Base-by-base conservation (phyloP, 2,888 invertebrate species). In the Laspeyria flexula region DNA sequence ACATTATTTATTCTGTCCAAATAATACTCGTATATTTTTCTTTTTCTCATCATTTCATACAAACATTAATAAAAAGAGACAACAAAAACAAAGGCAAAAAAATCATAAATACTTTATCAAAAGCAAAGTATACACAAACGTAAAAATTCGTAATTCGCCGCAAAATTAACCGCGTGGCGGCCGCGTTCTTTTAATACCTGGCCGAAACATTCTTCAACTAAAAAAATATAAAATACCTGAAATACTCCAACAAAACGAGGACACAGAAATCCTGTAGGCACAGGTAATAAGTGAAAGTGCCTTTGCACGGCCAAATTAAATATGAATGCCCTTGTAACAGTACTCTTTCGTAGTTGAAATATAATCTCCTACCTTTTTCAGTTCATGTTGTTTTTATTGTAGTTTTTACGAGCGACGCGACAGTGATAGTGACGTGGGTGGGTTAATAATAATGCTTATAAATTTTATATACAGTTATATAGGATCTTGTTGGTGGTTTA, bases 261-360 rank as follows among this genome's bases (percentile, higher is more conserved):
- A 53, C 54, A 69, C 53, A 70, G 57, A 68, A 71, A 72, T 66
- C 70, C 66, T 64, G 66, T 46, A 67, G 61, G 58, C 63, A 60
- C 72, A 71, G 66, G 74, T 78, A 83, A 81, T 84, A 83, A 82
- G 76, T 58, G 69, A 74, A 79, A 83, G 83, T 81, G 78, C 67
- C 70, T 65, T 58, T 48, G 57, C 63, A 65, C 71, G 42, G 64
- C 60, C 63, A 73, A 76, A 81, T 83, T 78, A 82, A 84, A 83
- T 80, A 83, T 82, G 64, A 67, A 66, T 66, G 64, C 65, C 40
- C 38, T 54, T 60, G 65, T 63, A 55, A 63, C 65, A 60, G 60
- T 50, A 60, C 69, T 65, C 65, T 65, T 65, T 69, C 65, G 62
- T 74, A 64, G 65, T 71, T 73, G 73, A 72, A 71, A 78, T 74